phyloP scores from a whole-genome alignment of 2,797 vertebrate genomes.

The Miopithecus talapoin region DNA sequence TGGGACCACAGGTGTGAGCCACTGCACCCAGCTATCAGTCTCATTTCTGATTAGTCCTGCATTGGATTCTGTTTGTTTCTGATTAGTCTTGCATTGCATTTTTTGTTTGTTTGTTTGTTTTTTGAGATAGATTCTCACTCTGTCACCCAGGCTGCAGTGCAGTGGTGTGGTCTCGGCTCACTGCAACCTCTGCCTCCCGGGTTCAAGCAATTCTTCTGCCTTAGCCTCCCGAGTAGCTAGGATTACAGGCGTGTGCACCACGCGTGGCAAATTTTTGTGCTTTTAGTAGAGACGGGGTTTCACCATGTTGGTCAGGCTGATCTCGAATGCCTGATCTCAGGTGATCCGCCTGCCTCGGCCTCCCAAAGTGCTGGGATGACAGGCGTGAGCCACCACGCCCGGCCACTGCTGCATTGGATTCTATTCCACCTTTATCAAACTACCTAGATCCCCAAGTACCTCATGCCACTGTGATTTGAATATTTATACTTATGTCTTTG shows the following conservation, averaged over 20 bases:
- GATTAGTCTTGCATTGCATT: no score
- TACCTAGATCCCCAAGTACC: background rate
- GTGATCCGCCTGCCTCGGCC: background rate
- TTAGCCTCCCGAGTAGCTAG: background rate
- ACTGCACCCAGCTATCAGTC: no score
- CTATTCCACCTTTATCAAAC: background rate
- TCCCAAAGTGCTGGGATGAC: background rate
- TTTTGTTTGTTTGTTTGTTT: background rate
- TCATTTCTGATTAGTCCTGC: no score
- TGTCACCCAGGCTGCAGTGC: background rate
- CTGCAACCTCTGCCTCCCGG: background rate
- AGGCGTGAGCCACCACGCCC: background rate
- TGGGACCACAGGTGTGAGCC: no score
- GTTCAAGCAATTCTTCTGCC: background rate
- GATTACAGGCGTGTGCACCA: background rate
- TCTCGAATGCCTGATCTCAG: background rate
- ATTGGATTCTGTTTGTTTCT: no score
- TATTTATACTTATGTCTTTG: slow-evolving; percentile 5
- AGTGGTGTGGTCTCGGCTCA: background rate
- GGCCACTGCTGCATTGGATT: background rate
- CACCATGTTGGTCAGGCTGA: background rate
- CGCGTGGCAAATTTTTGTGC: background rate
- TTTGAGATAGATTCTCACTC: background rate
- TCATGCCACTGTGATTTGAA: background rate
- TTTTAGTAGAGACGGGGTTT: background rate